Evolutionary conservation across 2,113 vertebrate species (phyloP).

Genomic region (Cebus imitator): DNA sequence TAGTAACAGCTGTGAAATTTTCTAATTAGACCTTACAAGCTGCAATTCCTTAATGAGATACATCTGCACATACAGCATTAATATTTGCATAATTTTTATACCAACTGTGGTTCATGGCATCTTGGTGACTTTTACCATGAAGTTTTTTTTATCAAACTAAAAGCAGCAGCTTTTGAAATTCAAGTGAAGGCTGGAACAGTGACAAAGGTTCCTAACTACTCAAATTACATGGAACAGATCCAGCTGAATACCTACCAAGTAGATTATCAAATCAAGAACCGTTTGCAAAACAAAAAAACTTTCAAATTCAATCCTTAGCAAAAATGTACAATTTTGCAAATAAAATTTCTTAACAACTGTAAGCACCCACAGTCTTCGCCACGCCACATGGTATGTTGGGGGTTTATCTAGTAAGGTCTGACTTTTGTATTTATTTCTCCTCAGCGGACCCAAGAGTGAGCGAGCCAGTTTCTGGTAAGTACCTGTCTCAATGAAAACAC

Average conservation of each 20-base stretch:
- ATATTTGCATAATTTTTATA: constrained; percentile 10
- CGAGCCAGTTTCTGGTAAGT: constrained; percentile 92
- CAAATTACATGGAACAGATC: not conserved
- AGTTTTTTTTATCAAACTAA: not conserved
- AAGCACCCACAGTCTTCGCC: constrained; percentile 46
- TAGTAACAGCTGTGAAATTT: not conserved
- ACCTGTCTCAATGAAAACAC: not conserved
- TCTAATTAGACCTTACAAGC: not conserved
- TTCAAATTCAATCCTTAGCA: constrained; percentile 22
- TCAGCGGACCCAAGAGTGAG: constrained; percentile 96
- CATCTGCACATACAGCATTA: not conserved
- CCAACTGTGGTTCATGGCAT: not conserved
- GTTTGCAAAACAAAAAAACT: constrained; percentile 4
- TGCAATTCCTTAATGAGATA: not conserved
- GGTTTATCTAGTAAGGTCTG: constrained; percentile 51
- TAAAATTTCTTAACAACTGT: constrained; percentile 24
- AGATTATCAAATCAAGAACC: not conserved
- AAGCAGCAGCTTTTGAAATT: constrained; percentile 7
- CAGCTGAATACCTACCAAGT: not conserved
- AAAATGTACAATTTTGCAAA: constrained; percentile 37
- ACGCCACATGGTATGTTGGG: constrained; percentile 36
- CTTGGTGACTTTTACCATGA: not conserved
- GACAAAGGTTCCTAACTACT: not conserved
- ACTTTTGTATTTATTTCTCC: constrained; percentile 74
- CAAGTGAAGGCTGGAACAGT: not conserved